Percentiles rank a stretch among this genome's conserved stretches.
These are phyloP conservation scores for Chloroceryle amazona DNA, from an alignment of 2,797 vertebrate genomes.

Conservation along the genomic window DNA sequence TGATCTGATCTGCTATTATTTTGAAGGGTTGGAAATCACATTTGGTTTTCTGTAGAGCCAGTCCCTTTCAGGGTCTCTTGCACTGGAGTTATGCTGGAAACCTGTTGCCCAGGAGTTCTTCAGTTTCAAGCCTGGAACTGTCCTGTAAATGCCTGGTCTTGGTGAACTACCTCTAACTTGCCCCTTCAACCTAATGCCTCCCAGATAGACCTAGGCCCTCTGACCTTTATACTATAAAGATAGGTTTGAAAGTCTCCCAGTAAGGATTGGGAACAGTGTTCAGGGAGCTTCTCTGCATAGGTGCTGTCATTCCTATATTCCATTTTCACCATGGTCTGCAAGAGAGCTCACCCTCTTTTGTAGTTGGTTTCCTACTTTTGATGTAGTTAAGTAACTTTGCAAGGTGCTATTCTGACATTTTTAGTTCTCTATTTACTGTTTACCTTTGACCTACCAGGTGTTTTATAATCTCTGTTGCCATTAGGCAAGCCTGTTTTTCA, in stretches of 20 bases:
- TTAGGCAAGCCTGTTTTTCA: not conserved
- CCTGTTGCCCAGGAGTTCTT: not conserved
- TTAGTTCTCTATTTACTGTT: constrained; percentile 1
- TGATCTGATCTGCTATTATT: not conserved
- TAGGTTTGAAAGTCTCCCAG: not conserved
- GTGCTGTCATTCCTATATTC: not conserved
- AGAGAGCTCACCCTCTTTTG: not conserved
- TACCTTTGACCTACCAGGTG: not conserved
- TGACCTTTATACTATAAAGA: not conserved
- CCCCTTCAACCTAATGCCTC: not conserved
- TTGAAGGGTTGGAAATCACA: not conserved
- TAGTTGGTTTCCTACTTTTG: not conserved
- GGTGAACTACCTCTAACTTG: not conserved
- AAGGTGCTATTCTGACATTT: not conserved
- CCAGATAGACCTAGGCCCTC: not conserved
- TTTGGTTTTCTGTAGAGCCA: not conserved
- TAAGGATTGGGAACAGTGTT: not conserved
- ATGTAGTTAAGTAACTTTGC: not conserved
- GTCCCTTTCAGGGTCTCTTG: not conserved
- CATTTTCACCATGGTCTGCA: not conserved
- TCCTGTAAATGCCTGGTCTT: not conserved
- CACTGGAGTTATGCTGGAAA: not conserved
- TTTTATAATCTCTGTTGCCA: not conserved
- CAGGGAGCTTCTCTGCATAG: not conserved
- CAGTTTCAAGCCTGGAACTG: not conserved